These are phyloP conservation scores for Cyrtonyx montezumae DNA, from an alignment of 2,113 vertebrate genomes.

Conservation along the genomic window DNA sequence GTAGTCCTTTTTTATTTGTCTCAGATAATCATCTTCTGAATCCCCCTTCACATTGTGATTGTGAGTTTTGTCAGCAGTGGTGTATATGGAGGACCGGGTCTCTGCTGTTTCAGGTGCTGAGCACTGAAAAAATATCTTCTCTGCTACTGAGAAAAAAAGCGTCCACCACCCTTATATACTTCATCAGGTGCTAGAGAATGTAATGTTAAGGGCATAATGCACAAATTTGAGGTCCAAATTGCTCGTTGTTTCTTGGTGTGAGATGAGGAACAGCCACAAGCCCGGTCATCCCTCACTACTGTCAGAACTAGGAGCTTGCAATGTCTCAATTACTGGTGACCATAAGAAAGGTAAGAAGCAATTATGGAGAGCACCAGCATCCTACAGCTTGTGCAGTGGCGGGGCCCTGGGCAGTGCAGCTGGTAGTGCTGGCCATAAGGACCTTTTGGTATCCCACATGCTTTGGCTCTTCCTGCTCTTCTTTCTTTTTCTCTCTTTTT, in stretches of 20 bases:
- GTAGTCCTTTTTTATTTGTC: not conserved
- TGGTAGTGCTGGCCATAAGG: not conserved
- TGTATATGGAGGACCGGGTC: not conserved
- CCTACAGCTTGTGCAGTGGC: not conserved
- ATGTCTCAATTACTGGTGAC: not conserved
- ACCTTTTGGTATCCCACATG: not conserved
- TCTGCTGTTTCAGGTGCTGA: not conserved
- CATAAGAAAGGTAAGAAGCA: not conserved
- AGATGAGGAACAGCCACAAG: not conserved
- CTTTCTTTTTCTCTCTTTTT: too few relatives aligned
- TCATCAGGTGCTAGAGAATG: not conserved
- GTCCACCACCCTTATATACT: not conserved
- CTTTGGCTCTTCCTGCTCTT: not conserved
- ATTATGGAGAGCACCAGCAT: too few relatives aligned
- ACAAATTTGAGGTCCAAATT: not conserved
- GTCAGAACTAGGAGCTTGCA: not conserved
- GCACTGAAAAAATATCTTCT: not conserved
- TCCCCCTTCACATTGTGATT: not conserved
- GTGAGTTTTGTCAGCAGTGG: not conserved
- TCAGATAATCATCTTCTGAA: not conserved
- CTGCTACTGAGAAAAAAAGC: not conserved
- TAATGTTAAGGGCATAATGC: not conserved
- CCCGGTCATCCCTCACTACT: too few relatives aligned
- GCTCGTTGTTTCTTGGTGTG: not conserved
- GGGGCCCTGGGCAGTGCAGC: not conserved